Evolutionary conservation across 1,140 invertebrate genomes (phyloP), one percentile per base, ranked within the genome.

Genomic region (Druon quercuslanigerum): DNA sequence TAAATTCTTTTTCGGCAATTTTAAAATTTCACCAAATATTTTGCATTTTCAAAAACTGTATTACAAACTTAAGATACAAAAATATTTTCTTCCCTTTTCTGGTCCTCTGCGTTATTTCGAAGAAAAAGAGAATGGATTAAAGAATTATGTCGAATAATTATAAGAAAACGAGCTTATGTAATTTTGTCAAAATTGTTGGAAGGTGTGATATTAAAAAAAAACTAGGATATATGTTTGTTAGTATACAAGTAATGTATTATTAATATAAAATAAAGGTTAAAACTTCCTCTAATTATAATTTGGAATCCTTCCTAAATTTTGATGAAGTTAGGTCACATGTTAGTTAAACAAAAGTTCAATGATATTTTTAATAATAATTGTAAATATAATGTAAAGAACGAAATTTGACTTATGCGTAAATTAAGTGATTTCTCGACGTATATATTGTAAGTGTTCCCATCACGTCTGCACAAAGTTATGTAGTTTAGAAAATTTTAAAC

Each of bases 151-250:
- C 50, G 46, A 66, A 66, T 66, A 56, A 56, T 46, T 56, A 25
- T 66, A 66, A 66, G 60, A 66, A 19, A 19, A 66, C 60, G 60
- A 66, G 60, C 60, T 66, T 66, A 76, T 85, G 84, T 84, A 79
- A 82, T 87, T 87, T 81, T 83, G 78, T 87, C 78, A 77, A 87
- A 85, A 83, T 87, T 88, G 72, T 81, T 46, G 40, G 40, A 46
- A 46, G 40, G 40, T 46, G 40, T 46, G 40, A 46, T 46, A 46
- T 46, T 46, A 46, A 46, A 46, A 6, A 46, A 25, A 46, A 46
- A 46, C 40, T 46, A 46, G 9, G 40, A 46, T 46, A 11, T 46
- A 46, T 46, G 25, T 33, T 33, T 46, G 7, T 8, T 46, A 9
- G 11, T 46, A 1, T 46, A 46, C 1, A 9, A 46, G 11, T 46